phyloP scores from a whole-genome alignment of 2,888 invertebrate genomes.

The Mactromeris polynyma region DNA sequence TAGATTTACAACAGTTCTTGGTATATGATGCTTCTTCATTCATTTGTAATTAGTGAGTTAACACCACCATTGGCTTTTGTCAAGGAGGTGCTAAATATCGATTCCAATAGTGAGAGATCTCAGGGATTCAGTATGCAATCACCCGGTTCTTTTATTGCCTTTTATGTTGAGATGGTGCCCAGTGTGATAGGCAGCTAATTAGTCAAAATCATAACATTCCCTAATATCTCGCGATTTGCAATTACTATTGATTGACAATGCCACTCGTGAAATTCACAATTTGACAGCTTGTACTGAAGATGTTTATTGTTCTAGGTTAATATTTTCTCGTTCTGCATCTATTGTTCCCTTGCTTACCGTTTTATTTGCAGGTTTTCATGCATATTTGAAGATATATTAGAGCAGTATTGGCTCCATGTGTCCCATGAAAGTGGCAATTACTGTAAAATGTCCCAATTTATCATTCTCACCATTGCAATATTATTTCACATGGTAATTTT shows the following conservation, averaged over 20 bases:
- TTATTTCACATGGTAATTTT: not conserved
- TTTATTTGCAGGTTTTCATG: not conserved
- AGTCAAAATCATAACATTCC: not conserved
- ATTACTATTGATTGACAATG: not conserved
- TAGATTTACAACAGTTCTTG: too few relatives aligned
- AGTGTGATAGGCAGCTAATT: constrained; percentile 15
- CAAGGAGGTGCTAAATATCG: not conserved
- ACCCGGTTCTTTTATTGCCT: not conserved
- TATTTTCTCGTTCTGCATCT: not conserved
- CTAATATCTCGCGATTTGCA: not conserved
- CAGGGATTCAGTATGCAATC: not conserved
- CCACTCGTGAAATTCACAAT: not conserved
- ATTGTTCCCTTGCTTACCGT: not conserved
- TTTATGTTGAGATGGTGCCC: not conserved
- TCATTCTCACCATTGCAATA: not conserved
- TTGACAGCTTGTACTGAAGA: not conserved
- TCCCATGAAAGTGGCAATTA: not conserved
- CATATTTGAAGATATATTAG: not conserved
- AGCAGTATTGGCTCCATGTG: not conserved
- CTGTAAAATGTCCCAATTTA: not conserved
- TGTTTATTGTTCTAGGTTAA: not conserved
- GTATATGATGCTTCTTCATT: too few relatives aligned
- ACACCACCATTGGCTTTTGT: not conserved
- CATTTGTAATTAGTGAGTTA: too few relatives aligned
- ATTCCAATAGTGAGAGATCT: not conserved